Evolutionary conservation across 2,888 invertebrate species (phyloP), one percentile per base, ranked within the genome.

Genomic region (Metalampra italica): DNA sequence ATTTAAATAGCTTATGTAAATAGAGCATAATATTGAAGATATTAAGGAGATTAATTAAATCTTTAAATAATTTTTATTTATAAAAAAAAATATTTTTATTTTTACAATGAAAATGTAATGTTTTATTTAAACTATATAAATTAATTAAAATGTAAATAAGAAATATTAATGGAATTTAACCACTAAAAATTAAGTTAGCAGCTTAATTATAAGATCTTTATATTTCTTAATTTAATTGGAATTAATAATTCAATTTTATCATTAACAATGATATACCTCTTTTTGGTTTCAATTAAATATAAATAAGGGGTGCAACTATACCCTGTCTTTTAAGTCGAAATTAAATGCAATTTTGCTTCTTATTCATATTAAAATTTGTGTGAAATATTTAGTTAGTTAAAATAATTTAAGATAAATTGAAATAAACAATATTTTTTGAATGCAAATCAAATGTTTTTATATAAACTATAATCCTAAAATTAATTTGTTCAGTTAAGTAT

Each of bases 231-330:
- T 66, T 75, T 74, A 91, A 91, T 90, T 91, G 90, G 91, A 91
- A 83, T 64, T n/a, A 43, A 40, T 47, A 47, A 75, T 83, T 90
- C 91, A 91, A 71, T 91, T 54, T 56, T 90, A 91, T 91, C 88
- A 92, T 92, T 92, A 92, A 92, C 92, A 92, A 90, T 92, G 90
- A 91, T 90, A 90, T 82, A 90, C 92, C 92, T 91, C 91, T 91
- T 53, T 78, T 91, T 90, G 90, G 90, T 86, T 91, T 90, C 83
- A 90, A 89, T 89, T 85, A 87, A 82, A 22, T 22, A 44, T 65
- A 79, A 82, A 84, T 90, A 91, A 88, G 88, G 90, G 88, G 90
- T 87, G 22, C 5, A 3, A 3, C 5, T 3, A 66, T 62, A 80
- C 75, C 75, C 80, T 65, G 50, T 75, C 70, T 82, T 83, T 83